Evolutionary conservation across 2,888 invertebrate genomes (phyloP), one percentile per base, ranked within the genome.

Genomic region (Erebia palarica): DNA sequence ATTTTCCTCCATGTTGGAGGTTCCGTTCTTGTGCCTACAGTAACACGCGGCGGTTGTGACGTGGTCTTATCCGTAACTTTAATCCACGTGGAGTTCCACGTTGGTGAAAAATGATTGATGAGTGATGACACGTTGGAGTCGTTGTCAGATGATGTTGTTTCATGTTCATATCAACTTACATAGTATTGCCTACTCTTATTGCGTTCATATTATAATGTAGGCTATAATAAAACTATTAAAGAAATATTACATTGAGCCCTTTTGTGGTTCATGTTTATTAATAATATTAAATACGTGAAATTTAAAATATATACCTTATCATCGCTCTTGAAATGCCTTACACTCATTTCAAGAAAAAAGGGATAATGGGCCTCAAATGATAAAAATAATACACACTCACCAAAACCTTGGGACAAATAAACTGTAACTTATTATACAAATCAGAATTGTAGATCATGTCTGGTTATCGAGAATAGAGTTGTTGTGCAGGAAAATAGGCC

Each of bases 401-500:
- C 21, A 21, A 21, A 21, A 44, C 2, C 44, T n/a, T n/a, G n/a
- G n/a, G n/a, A n/a, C n/a, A n/a, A n/a, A n/a, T n/a, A n/a, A n/a
- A n/a, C 3, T 27, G 47, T 13, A 3, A n/a, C 14, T 51, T 51
- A 51, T 7, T 2, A 51, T 11, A n/a, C n/a, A 47, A 47, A 11
- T 47, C 16, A 61, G 21, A 47, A 27, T 27, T 16, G 18, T 63
- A 49, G 42, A 18, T 44, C 57, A 59, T 27, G 68, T 14, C 36
- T 68, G 13, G 42, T 13, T 60, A 10, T 53, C n/a, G 16, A 53
- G 58, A 49, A 58, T 65, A 18, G 18, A 55, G 36, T 58, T 59
- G 59, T 70, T 68, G 66, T 55, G 70, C 66, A 69, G 72, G 18
- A 57, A 60, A 53, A 59, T 61, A 44, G 42, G 59, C 64, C 7